phyloP scores from a whole-genome alignment of 2,888 invertebrate species.

The Lumbricus terrestris region DNA sequence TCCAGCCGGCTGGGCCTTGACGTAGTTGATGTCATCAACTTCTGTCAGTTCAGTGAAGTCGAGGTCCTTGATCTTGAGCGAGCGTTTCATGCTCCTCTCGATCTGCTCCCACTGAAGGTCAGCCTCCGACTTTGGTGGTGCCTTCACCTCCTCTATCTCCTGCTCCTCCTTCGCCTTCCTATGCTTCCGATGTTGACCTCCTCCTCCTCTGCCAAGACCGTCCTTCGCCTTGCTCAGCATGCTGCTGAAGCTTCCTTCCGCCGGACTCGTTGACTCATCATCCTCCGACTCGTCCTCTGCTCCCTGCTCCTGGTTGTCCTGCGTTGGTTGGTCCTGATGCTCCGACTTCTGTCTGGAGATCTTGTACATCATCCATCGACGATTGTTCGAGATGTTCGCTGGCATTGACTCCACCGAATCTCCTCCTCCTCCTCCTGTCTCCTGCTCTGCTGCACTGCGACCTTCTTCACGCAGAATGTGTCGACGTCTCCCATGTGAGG shows the following conservation, averaged over 20 bases:
- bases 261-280: conserved; percentile 15
- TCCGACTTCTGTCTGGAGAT: conserved; percentile 29
- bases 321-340: neutral
- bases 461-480: conserved; percentile 31
- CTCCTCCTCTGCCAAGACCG: conserved; percentile 75
- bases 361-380: conserved; percentile 41
- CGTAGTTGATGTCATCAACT: conserved; percentile 74
- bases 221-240: conserved; percentile 90
- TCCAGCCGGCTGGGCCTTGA: conserved; percentile 25
- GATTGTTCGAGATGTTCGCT: conserved; percentile 33
- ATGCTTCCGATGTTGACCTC: conserved; percentile 78
- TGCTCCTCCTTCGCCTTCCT: neutral
- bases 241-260: conserved; percentile 71
- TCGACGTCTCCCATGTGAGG: conserved; percentile 24
- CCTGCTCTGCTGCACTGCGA: neutral
- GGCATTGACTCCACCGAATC: neutral
- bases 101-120: conserved; percentile 94
- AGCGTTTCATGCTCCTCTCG: conserved; percentile 45
- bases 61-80: conserved; percentile 73
- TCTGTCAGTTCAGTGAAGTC: conserved; percentile 91
- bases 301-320: conserved; percentile 9
- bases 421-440: neutral
- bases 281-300: conserved; percentile 4
- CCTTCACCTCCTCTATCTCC: neutral
- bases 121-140: conserved; percentile 33